Conservation (phyloP, 2,797 vertebrate genomes). For the Selene dorsalis region DNA sequence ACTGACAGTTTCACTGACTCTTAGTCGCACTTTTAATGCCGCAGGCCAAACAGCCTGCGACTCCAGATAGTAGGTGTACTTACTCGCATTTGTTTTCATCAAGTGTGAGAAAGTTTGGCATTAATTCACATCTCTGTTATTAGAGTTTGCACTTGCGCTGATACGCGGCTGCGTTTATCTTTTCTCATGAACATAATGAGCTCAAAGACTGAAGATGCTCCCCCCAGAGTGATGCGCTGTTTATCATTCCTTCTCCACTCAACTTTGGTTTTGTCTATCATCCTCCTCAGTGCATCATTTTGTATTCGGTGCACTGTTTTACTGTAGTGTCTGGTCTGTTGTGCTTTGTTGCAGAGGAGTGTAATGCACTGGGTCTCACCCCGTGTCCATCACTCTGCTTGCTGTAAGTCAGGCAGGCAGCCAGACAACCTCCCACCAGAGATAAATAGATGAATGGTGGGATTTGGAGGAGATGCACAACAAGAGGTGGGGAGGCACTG, state of each 20-base stretch:
- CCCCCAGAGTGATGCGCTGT: constrained; percentile 55
- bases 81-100: constrained; percentile 64
- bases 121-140: constrained; percentile 69
- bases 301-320: constrained; percentile 52
- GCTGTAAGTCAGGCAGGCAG: constrained; percentile 66
- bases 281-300: constrained; percentile 56
- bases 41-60: constrained; percentile 62
- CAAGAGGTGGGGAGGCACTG: constrained; percentile 4
- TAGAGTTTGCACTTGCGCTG: constrained; percentile 59
- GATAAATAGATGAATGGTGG: constrained; percentile 62
- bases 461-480: constrained; percentile 55
- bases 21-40: constrained; percentile 73
- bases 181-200: constrained; percentile 73
- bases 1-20: constrained; percentile 62
- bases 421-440: constrained; percentile 64
- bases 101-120: constrained; percentile 59
- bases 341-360: constrained; percentile 61
- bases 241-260: constrained; percentile 63
- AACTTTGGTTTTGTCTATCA: constrained; percentile 61
- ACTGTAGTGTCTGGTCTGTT: constrained; percentile 51
- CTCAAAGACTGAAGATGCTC: constrained; percentile 66
- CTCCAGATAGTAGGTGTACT: constrained; percentile 71
- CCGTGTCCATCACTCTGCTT: constrained; percentile 68
- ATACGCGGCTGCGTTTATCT: constrained; percentile 75
- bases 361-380: constrained; percentile 65